Evolutionary conservation across 2,797 vertebrate species (phyloP).

Genomic region (Salmo trutta): DNA sequence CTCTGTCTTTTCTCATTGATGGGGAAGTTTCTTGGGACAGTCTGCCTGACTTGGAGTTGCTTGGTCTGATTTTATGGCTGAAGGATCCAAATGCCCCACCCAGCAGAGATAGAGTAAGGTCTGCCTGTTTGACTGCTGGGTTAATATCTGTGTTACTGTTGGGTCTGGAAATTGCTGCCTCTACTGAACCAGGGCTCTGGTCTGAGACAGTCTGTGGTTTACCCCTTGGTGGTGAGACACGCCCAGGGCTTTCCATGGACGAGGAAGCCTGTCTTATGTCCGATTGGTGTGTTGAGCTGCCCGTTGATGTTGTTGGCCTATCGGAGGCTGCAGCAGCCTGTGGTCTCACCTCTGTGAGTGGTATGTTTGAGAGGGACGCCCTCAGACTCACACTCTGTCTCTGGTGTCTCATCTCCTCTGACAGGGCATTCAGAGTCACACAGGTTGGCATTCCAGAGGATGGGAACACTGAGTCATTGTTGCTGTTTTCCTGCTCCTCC

Average conservation of each 20-base stretch:
- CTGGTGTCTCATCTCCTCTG: conserved; percentile 68
- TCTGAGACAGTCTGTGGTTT: conserved; percentile 36
- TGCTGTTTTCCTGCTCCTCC: conserved; percentile 52
- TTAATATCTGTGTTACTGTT: conserved; percentile 42
- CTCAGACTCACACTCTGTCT: conserved; percentile 49
- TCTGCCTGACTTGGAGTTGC: conserved; percentile 38
- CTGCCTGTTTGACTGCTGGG: conserved; percentile 41
- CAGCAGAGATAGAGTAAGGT: conserved; percentile 63
- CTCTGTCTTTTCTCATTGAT: conserved; percentile 27
- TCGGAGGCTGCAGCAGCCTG: conserved; percentile 31
- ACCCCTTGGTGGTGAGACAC: conserved; percentile 22
- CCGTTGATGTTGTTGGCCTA: conserved; percentile 29
- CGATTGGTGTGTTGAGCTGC: conserved; percentile 34
- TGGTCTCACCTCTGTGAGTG: conserved; percentile 62
- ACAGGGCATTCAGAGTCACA: conserved; percentile 76
- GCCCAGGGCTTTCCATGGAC: conserved; percentile 26
- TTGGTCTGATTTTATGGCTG: conserved; percentile 67
- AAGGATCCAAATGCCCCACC: conserved; percentile 79
- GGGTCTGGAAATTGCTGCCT: conserved; percentile 37
- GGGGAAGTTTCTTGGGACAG: neutral
- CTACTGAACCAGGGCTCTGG: conserved; percentile 33
- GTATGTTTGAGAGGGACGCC: conserved; percentile 73
- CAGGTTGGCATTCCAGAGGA: conserved; percentile 54
- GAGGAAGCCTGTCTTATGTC: conserved; percentile 28
- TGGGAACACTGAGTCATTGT: conserved; percentile 54